Evolutionary conservation across 1,140 invertebrate species (phyloP).

Genomic region (Drosophila dunni): DNA sequence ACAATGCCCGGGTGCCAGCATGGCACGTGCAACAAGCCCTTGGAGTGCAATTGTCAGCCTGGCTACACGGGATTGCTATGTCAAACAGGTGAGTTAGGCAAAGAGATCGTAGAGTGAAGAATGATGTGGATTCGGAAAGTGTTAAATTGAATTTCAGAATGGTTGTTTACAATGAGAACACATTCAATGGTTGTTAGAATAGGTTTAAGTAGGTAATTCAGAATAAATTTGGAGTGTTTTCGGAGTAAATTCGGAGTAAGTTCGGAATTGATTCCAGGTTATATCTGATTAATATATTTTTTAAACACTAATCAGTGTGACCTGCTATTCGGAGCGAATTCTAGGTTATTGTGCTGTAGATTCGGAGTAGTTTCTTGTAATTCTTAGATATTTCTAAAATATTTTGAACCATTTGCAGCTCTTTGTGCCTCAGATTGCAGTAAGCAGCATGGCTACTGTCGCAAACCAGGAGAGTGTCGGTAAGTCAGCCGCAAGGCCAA

Average conservation of each 20-base stretch:
- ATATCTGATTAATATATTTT: too few species aligned
- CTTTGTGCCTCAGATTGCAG: conserved; percentile 93
- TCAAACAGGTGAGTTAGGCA: conserved; percentile 90
- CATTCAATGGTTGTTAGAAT: too few species aligned
- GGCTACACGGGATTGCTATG: conserved; percentile 95
- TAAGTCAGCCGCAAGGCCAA: conserved; percentile 44
- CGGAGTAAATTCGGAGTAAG: too few species aligned
- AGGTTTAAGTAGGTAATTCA: background rate
- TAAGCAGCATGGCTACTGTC: conserved; percentile 93
- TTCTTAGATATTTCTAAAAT: too few species aligned
- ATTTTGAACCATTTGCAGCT: conserved; percentile 85
- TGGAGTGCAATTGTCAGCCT: conserved; percentile 93
- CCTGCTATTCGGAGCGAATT: too few species aligned
- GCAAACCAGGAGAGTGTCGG: conserved; percentile 89
- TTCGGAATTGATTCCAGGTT: too few species aligned
- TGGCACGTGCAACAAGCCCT: conserved; percentile 92
- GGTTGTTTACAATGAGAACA: too few species aligned
- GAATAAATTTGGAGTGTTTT: background rate
- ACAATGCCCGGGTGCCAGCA: conserved; percentile 92
- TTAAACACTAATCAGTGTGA: too few species aligned
- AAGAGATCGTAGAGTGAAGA: background rate
- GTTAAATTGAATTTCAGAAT: too few species aligned
- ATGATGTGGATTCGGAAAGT: too few species aligned
- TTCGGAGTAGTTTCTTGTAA: too few species aligned
- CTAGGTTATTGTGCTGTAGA: too few species aligned